Evolutionary conservation across 2,888 invertebrate species (phyloP), one percentile per base, ranked within the genome.

Genomic region (Athripsodes cinereus): DNA sequence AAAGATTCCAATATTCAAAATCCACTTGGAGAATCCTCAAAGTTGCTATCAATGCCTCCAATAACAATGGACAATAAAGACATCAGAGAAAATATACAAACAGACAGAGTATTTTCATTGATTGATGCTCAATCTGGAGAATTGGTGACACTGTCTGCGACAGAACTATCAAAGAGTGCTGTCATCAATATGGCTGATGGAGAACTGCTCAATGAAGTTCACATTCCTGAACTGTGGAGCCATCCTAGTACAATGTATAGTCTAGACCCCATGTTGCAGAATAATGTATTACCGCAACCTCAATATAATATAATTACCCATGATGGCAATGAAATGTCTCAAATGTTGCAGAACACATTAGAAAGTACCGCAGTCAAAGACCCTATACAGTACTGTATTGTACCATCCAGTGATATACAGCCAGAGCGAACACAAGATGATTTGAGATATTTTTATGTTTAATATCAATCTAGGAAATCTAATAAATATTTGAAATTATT

Each of bases 91-190:
- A 40, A 40, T 40, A n/a, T 40, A 22, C 60, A 52, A 22, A 22
- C 31, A 21, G 59, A 59, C 16, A 48, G 46, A 55, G 53, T 64
- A 21, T 62, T 56, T 54, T 61, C 62, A 6, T 40, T 64, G 13
- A 62, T 64, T 6, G 64, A 64, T 40, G 64, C 61, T 1, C 64
- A 64, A 46, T 64, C 64, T n/a, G 64, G 64, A 16, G 64, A 64
- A 50, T 35, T 64, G 18, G 60, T 64, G 2, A 59, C 61, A 20
- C 46, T 64, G 18, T 62, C 64, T 18, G 62, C 59, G 10, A 57
- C 59, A 8, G 62, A 64, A 13, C 54, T 64, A 49, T 60, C 62
- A 2, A 61, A 62, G 47, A 64, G 56, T 13, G 59, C 59, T 1
- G 58, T 64, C 19, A 59, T 64, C 10, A 61, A 62, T 35, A 62